Evolutionary conservation across 1,140 invertebrate species (phyloP).

Genomic region (Caenorhabditis inopinata): DNA sequence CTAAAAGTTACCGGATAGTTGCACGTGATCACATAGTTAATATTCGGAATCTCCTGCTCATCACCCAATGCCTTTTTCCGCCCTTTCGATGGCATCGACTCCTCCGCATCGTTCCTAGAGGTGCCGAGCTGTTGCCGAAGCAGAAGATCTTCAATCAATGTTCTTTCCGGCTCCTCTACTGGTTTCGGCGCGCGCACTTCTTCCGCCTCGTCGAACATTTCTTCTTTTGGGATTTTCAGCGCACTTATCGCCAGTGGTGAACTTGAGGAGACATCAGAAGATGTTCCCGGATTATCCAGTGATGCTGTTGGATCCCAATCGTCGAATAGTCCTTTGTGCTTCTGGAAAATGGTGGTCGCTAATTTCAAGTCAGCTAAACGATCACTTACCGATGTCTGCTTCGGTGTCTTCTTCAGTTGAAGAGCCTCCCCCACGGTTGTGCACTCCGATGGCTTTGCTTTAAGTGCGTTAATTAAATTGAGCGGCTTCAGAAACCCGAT

Average conservation of each 20-base stretch:
- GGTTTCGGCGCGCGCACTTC: not conserved
- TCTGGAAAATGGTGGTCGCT: no score
- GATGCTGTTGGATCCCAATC: conserved; percentile 5
- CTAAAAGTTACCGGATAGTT: conserved; percentile 4
- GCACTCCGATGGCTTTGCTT: no score
- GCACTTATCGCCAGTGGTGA: not conserved
- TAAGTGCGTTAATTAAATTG: not conserved
- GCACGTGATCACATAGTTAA: not conserved
- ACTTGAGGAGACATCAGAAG: not conserved
- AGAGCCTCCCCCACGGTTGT: no score
- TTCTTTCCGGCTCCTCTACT: not conserved
- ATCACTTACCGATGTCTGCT: no score
- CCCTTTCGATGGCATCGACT: no score
- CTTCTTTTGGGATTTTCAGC: not conserved
- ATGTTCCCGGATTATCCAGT: not conserved
- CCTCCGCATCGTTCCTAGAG: not conserved
- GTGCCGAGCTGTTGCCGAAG: not conserved
- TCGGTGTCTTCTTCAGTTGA: not conserved
- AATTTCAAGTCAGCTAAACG: no score
- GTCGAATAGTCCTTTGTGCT: not conserved
- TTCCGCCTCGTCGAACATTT: not conserved
- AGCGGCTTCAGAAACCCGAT: not conserved
- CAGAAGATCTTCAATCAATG: not conserved
- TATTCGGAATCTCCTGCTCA: not conserved
- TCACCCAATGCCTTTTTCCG: not conserved